These are phyloP conservation scores for Psammodynastes pulverulentus DNA, from an alignment of 2,113 vertebrate genomes.

Conservation along the genomic window DNA sequence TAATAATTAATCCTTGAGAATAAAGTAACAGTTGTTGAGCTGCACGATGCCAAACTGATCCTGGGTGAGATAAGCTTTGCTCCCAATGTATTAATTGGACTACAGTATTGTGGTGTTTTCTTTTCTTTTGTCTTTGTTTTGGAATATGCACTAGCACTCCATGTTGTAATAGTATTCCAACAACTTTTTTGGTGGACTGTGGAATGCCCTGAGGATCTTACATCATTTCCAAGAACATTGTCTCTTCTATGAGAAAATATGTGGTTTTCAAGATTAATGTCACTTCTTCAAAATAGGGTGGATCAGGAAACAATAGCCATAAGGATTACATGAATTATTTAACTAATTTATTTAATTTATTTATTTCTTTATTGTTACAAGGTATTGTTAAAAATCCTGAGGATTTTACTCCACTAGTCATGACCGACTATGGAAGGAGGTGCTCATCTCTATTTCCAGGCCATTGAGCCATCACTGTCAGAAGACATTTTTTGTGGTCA, in stretches of 20 bases:
- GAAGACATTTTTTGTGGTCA: not conserved
- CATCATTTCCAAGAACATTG: not conserved
- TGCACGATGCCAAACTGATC: not conserved
- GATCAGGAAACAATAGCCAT: not conserved
- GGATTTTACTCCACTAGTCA: not conserved
- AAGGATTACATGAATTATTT: not conserved
- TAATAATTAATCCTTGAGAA: not conserved
- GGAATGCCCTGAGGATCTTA: not conserved
- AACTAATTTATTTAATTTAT: not conserved
- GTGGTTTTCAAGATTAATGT: not conserved
- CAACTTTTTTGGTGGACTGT: not conserved
- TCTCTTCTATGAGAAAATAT: not conserved
- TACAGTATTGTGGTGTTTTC: not conserved
- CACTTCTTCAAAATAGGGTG: not conserved
- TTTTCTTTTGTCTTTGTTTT: not conserved
- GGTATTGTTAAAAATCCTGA: not conserved
- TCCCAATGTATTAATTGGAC: not conserved
- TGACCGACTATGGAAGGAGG: not conserved
- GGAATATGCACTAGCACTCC: not conserved
- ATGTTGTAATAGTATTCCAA: not conserved
- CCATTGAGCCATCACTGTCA: not conserved
- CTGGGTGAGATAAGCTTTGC: not conserved
- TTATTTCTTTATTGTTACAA: not conserved
- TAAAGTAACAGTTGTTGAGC: not conserved
- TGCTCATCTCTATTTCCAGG: not conserved